Evolutionary conservation across 1,140 invertebrate species (phyloP), one percentile per base, ranked within the genome.

Genomic region (Battus philenor): DNA sequence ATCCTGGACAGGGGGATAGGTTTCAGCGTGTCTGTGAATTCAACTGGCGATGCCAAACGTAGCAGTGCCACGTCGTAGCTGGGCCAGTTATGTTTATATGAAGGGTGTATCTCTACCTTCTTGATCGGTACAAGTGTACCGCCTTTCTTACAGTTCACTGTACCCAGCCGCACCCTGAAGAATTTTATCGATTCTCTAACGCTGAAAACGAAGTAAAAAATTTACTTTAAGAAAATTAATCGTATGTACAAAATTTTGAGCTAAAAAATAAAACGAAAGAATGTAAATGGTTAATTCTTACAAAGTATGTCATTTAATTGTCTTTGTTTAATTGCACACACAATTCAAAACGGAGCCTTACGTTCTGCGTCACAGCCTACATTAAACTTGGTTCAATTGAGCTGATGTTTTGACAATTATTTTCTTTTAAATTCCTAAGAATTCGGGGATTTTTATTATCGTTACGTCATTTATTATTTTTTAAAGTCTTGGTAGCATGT

Each of bases 71-170:
- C 5, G 31, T 83, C 79, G 24, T 62, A 77, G 17, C 43, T 56
- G 6, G 76, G 68, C 9, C 62, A 50, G 6, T 50, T 57, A 1
- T 52, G 46, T 0, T 54, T 13, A 15, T 70, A 80, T 0, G 61
- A 52, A 3, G 79, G 79, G 33, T 83, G 76, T 5, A 80, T 56
- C 31, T 67, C 60, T 2, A 79, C 45, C 4, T 27, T 33, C 30
- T 67, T 76, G n/a, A 83, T 47, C 1, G 72, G 68, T 0, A 72
- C n/a, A 0, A 77, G 2, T 0, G 50, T 10, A 1, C 79, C 79
- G 39, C 76, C 74, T 59, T 59, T 68, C 54, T 83, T 83, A 36
- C 68, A 77, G 34, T 80, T 66, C 7, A 79, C 60, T 1, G 72
- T 67, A 9, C 79, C 79, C 13, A 83, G 45, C 5, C 76, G 51